Conservation (phyloP, 92 coral and sea anemone species). For the Phenganax stokvisi region DNA sequence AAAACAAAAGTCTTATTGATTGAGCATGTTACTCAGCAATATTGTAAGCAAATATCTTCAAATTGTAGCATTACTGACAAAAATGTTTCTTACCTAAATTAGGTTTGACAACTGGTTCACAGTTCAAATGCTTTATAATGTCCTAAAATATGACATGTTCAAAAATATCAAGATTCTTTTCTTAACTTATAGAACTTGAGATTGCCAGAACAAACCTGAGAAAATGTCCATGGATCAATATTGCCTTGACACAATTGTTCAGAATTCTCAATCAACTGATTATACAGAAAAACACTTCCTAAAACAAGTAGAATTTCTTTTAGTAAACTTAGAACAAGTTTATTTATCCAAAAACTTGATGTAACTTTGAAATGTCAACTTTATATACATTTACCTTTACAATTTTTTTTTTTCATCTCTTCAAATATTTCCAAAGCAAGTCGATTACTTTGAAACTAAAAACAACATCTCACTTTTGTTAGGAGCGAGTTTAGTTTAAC, state of each 20-base stretch:
- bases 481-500: not conserved
- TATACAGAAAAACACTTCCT: conserved; percentile 62
- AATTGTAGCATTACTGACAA: conserved; percentile 22
- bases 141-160: conserved; percentile 29
- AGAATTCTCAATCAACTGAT: conserved; percentile 50
- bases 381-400: conserved; percentile 53
- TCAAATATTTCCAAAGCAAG: conserved; percentile 60
- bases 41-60: not conserved
- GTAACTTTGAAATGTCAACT: not conserved
- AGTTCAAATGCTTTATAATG: conserved; percentile 49
- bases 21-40: not conserved
- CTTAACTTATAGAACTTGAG: not conserved
- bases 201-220: conserved; percentile 34
- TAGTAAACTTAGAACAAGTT: not conserved
- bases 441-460: conserved; percentile 52
- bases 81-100: conserved; percentile 48
- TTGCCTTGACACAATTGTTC: conserved; percentile 28
- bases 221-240: conserved; percentile 49
- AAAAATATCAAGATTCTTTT: not conserved
- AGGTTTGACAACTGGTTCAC: conserved; percentile 69
- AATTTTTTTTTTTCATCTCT: conserved; percentile 60
- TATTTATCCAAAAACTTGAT: not conserved
- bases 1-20: not conserved
- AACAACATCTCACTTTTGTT: not conserved
- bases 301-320: not conserved